Evolutionary conservation across 2,113 vertebrate genomes (phyloP).

Genomic region (Calyptomena viridis): DNA sequence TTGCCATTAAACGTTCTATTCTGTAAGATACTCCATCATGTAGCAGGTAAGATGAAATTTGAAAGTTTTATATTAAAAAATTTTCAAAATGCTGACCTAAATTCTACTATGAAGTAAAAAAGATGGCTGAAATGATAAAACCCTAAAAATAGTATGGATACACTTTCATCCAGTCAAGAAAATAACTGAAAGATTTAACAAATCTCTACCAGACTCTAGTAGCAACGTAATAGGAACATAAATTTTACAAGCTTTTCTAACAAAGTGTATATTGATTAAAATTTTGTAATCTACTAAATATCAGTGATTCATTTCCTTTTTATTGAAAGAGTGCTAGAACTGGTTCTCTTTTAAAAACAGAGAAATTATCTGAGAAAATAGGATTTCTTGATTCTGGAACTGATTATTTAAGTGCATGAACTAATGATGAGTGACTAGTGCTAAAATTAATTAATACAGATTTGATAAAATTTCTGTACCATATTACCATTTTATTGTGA

Average conservation of each 20-base stretch:
- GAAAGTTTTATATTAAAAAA: not conserved
- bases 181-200: not conserved
- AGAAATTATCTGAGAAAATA: not conserved
- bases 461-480: not conserved
- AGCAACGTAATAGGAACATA: not conserved
- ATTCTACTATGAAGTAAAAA: not conserved
- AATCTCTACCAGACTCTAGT: not conserved
- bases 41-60: not conserved
- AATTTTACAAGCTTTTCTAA: not conserved
- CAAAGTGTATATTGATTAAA: not conserved
- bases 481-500: not conserved
- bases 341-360: not conserved
- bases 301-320: not conserved
- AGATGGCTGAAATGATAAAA: not conserved
- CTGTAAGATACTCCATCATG: not conserved
- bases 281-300: not conserved
- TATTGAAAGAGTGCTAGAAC: not conserved
- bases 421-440: not conserved
- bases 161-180: not conserved
- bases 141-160: not conserved
- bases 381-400: constrained; percentile 3
- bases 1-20: not conserved
- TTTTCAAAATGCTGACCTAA: not conserved
- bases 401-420: not conserved
- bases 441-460: not conserved